Evolutionary conservation across 2,797 vertebrate species (phyloP), one percentile per base, ranked within the genome.

Genomic region (Varecia variegata): DNA sequence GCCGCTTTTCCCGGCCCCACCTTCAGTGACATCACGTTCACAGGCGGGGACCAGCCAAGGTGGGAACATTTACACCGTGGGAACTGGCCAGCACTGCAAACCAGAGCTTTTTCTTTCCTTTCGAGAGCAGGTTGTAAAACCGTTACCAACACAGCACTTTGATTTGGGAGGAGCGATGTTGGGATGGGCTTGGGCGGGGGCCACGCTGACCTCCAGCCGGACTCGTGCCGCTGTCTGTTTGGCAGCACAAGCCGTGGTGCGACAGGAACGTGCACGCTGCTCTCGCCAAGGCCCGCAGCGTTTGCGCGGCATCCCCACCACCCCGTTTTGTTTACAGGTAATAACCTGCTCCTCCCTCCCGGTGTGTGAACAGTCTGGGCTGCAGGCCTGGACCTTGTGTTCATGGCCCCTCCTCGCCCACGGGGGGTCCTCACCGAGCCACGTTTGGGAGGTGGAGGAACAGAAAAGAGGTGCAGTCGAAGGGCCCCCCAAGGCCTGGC

Each of bases 191-290:
- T 20, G 7, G 38, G 43, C 9, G 38, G 12, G 17, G 35, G 27
- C 35, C 30, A 25, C 14, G n/a, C 18, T 9, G 40, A 18, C 7
- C 10, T 2, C 20, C 23, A 4, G 32, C 21, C 76, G 7, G 35
- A 20, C 25, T 14, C 65, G 62, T 0, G 0, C 15, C 1, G 50
- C 18, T n/a, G 18, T 20, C 7, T 6, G 0, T n/a, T 5, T 0
- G 50, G 74, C 45, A 23, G 25, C 35, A 30, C 9, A 1, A 0
- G n/a, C 1, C 30, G 2, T 2, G 43, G 20, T 3, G 6, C 1
- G 3, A 1, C 27, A 25, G n/a, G 15, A 25, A 17, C n/a, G 14
- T 2, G 13, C 0, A 0, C 5, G 47, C 25, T 35, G 32, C 21
- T 58, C 50, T 81, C 52, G 15, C 35, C 50, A n/a, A 68, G 65